Evolutionary conservation across 2,113 vertebrate species (phyloP).

Genomic region (Cricetomys ansorgei): DNA sequence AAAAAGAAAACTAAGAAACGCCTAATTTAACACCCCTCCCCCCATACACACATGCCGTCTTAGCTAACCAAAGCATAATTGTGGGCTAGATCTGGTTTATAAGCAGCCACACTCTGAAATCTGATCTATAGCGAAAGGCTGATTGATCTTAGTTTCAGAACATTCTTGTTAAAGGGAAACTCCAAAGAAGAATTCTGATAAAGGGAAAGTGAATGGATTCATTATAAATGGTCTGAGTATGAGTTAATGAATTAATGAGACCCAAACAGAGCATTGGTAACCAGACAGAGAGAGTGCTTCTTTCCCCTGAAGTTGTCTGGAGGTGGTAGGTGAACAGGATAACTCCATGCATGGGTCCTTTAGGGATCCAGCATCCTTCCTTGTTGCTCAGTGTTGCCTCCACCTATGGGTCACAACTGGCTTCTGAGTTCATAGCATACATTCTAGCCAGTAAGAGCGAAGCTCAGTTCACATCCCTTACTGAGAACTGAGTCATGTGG

Average conservation of each 20-base stretch:
- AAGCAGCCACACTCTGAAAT: constrained; percentile 35
- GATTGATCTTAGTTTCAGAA: constrained; percentile 29
- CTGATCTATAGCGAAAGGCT: background rate
- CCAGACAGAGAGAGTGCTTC: background rate
- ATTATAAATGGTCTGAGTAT: background rate
- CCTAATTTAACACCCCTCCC: no score
- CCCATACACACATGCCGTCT: background rate
- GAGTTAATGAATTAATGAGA: background rate
- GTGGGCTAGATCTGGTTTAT: constrained; percentile 27
- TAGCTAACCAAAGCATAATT: constrained; percentile 19
- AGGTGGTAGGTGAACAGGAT: background rate
- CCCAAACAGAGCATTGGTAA: background rate
- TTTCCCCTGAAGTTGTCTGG: background rate
- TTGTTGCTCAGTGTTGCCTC: background rate
- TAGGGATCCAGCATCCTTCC: background rate
- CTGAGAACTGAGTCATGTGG: background rate
- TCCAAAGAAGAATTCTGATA: constrained; percentile 47
- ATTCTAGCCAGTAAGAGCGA: background rate
- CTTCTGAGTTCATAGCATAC: background rate
- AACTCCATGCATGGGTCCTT: background rate
- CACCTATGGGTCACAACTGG: background rate
- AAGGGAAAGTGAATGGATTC: background rate
- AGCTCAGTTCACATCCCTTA: background rate
- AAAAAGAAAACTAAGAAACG: background rate
- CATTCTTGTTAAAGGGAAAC: background rate